Conservation (phyloP, 2,113 vertebrate species). For the Crotalus horridus region DNA sequence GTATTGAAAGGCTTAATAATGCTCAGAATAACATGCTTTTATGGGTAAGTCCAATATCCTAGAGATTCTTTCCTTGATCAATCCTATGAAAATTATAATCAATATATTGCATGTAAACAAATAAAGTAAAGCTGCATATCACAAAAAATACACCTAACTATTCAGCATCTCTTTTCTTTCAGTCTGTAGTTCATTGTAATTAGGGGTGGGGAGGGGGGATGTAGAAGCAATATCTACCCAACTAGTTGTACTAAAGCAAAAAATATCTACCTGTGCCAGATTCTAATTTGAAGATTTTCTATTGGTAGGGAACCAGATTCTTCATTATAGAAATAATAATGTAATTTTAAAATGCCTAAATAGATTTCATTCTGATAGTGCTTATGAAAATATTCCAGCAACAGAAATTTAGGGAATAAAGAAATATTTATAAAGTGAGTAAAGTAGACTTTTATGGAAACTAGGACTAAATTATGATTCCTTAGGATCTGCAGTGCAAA, state of each 20-base stretch:
- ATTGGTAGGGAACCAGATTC: background rate
- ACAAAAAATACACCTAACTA: conserved; percentile 24
- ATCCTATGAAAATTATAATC: conserved; percentile 5
- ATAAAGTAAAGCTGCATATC: conserved; percentile 34
- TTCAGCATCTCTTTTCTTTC: conserved; percentile 34
- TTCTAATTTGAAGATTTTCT: background rate
- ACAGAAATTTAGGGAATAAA: background rate
- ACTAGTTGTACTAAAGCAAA: fast-evolving
- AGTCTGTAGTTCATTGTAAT: conserved; percentile 39
- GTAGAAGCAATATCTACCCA: background rate
- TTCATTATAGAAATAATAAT: background rate
- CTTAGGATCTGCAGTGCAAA: background rate
- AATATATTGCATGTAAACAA: conserved; percentile 50
- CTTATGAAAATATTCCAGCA: background rate
- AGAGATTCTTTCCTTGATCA: conserved; percentile 35
- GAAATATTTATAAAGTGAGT: background rate
- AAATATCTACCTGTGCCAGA: background rate
- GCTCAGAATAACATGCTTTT: conserved; percentile 19
- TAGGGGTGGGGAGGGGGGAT: background rate
- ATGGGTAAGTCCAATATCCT: conserved; percentile 24
- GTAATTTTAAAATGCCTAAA: background rate
- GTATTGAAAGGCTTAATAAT: background rate
- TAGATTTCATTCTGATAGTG: background rate
- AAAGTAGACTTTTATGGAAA: background rate
- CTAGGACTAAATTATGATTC: background rate